Percentiles rank a stretch among this genome's conserved stretches.
phyloP scores from a whole-genome alignment of 2,888 invertebrate genomes.

The Apomyelois bistriatella region DNA sequence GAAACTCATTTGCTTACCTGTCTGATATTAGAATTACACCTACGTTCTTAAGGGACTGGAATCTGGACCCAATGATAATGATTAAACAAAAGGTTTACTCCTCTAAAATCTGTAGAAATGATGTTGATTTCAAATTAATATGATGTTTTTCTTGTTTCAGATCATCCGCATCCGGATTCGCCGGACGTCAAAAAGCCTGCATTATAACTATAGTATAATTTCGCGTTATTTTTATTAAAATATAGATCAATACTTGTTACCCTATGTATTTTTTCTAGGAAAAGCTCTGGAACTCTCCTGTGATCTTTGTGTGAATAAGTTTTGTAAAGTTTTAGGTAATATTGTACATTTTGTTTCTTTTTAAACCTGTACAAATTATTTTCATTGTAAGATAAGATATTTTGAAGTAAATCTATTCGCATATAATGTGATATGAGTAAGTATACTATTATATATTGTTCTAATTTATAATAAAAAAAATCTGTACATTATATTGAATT shows the following conservation, averaged over 20 bases:
- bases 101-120: too few species aligned
- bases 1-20: too few species aligned
- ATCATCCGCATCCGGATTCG: slow-evolving; percentile 71
- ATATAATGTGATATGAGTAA: slow-evolving; percentile 38
- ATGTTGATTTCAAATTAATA: not conserved
- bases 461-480: too few species aligned
- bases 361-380: slow-evolving; percentile 35
- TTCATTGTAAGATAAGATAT: slow-evolving; percentile 16
- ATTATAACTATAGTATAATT: slow-evolving; percentile 61
- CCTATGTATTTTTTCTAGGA: slow-evolving; percentile 43
- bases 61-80: not conserved
- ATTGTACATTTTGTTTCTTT: slow-evolving; percentile 27
- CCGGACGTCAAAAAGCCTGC: slow-evolving; percentile 76
- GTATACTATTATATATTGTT: slow-evolving; percentile 24
- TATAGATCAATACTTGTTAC: slow-evolving; percentile 62
- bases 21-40: too few species aligned
- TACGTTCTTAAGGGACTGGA: too few species aligned
- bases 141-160: slow-evolving; percentile 49
- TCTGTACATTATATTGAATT: too few species aligned
- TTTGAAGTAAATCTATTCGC: slow-evolving; percentile 25
- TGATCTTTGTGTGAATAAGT: slow-evolving; percentile 69
- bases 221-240: slow-evolving; percentile 35
- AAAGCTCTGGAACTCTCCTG: slow-evolving; percentile 78
- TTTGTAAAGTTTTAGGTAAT: slow-evolving; percentile 46
- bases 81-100: too few species aligned